Conservation (phyloP, 2,797 vertebrate species). For the Cheirogaleus major region DNA sequence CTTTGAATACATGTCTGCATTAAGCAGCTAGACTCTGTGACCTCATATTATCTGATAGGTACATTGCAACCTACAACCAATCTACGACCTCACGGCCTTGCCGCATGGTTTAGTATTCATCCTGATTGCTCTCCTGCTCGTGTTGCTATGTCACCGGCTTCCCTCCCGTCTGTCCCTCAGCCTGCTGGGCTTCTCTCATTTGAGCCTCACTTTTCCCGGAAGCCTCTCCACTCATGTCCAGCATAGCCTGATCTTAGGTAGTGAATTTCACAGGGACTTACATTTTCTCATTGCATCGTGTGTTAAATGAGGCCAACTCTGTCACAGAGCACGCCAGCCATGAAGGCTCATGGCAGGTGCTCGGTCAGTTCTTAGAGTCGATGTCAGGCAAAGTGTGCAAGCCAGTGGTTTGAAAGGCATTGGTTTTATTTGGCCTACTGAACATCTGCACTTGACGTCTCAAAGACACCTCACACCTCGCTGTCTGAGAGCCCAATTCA, state of each 20-base stretch:
- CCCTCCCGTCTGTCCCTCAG: background rate
- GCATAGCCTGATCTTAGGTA: background rate
- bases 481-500: background rate
- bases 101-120: rapidly evolving
- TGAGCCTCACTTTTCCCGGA: background rate
- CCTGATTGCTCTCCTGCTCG: rapidly evolving
- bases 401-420: background rate
- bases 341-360: background rate
- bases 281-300: background rate
- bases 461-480: background rate
- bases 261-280: background rate
- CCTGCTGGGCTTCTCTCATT: background rate
- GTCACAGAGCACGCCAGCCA: background rate
- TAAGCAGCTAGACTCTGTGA: background rate
- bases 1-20: background rate
- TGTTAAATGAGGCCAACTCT: background rate
- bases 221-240: background rate
- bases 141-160: rapidly evolving
- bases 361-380: background rate
- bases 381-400: background rate
- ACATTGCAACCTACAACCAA: rapidly evolving
- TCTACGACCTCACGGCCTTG: background rate
- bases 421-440: background rate
- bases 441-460: background rate
- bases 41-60: rapidly evolving